Evolutionary conservation across 92 coral and sea anemone species (phyloP).

Genomic region (Siderastrea siderea): DNA sequence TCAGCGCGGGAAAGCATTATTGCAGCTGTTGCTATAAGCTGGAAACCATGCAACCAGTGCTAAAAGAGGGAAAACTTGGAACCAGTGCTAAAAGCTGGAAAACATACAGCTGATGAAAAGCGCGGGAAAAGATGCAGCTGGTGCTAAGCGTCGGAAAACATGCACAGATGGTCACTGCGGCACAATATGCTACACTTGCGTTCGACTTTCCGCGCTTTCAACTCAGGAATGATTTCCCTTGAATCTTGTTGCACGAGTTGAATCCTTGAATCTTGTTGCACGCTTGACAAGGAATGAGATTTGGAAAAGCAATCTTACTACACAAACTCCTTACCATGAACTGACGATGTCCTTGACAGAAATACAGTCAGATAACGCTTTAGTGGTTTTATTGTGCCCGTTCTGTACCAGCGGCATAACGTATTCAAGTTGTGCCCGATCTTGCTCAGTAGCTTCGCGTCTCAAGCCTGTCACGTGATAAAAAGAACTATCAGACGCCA

Average conservation of each 20-base stretch:
- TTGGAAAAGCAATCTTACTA: not conserved
- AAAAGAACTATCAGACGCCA: not conserved
- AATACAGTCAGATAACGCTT: slow-evolving; percentile 90
- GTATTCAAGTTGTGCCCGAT: slow-evolving; percentile 79
- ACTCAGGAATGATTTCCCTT: too few relatives aligned
- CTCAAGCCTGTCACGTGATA: slow-evolving; percentile 65
- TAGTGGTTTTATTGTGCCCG: slow-evolving; percentile 82
- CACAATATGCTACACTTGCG: too few relatives aligned
- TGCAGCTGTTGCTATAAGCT: not conserved
- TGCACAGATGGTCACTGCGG: too few relatives aligned
- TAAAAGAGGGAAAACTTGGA: not conserved
- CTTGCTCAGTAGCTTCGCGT: slow-evolving; percentile 86
- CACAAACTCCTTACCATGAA: slow-evolving; percentile 80
- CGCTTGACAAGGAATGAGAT: not conserved
- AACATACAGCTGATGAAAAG: too few relatives aligned
- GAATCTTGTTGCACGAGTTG: too few relatives aligned
- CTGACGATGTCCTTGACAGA: slow-evolving; percentile 83
- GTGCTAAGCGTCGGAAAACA: too few relatives aligned
- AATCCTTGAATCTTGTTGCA: not conserved
- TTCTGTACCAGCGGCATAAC: slow-evolving; percentile 86
- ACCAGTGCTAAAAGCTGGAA: too few relatives aligned
- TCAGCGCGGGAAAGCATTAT: not conserved
- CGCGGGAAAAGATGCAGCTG: too few relatives aligned
- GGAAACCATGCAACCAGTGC: not conserved
- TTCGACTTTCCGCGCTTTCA: too few relatives aligned